Evolutionary conservation across 2,797 vertebrate species (phyloP).

Genomic region (Argya squamiceps): DNA sequence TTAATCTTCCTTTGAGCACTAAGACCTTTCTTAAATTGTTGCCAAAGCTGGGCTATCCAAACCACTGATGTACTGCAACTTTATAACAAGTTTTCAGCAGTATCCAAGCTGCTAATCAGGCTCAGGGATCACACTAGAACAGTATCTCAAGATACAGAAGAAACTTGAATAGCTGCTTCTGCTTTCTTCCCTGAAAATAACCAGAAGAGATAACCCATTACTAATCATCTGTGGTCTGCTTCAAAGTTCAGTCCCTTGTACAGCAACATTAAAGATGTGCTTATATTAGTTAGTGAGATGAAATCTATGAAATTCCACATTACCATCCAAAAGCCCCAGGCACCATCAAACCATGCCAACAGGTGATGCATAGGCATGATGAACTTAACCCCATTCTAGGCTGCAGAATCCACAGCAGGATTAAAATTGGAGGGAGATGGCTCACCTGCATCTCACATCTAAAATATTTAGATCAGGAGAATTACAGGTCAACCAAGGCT

Average conservation of each 20-base stretch:
- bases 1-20: not conserved
- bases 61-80: not conserved
- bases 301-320: constrained; percentile 46
- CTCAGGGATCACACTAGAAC: not conserved
- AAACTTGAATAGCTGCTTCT: not conserved
- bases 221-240: constrained; percentile 11
- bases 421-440: not conserved
- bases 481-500: not conserved
- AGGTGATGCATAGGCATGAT: not conserved
- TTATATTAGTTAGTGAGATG: constrained; percentile 21
- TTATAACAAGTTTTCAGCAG: not conserved
- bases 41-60: not conserved
- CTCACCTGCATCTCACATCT: not conserved
- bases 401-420: not conserved
- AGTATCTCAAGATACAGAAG: not conserved
- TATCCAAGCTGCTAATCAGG: not conserved
- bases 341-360: constrained; percentile 16
- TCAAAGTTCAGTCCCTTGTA: constrained; percentile 18
- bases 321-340: constrained; percentile 36
- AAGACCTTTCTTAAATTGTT: not conserved
- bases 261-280: constrained; percentile 9
- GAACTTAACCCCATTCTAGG: not conserved
- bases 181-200: not conserved
- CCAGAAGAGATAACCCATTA: not conserved
- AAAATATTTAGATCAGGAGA: not conserved